A percentile compares a stretch with the other conserved stretches of the same genome.
These are phyloP conservation scores for Falco rusticolus DNA, from an alignment of 2,797 vertebrate species.

Conservation along the genomic window DNA sequence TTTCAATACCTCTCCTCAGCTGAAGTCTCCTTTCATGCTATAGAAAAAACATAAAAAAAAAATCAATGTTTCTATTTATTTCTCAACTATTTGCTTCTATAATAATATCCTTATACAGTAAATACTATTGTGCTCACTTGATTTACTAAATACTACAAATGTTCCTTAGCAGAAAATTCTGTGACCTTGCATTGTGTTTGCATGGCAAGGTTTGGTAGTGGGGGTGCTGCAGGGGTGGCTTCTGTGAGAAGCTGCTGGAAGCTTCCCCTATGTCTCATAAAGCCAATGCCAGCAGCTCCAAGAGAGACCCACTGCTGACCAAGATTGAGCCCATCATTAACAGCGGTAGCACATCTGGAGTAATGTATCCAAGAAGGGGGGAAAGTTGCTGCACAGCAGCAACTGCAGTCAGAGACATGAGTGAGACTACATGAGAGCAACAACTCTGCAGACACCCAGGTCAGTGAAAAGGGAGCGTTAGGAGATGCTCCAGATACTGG, in stretches of 20 bases:
- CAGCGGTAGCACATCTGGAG: fast-evolving
- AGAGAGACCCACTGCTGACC: not conserved
- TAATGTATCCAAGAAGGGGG: not conserved
- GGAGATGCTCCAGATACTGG: fast-evolving
- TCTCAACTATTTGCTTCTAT: not conserved
- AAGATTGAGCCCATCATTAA: fast-evolving
- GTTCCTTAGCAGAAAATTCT: not conserved
- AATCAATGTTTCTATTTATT: not conserved
- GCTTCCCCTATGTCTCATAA: fast-evolving
- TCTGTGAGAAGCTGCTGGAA: not conserved
- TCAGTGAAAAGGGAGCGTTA: not conserved
- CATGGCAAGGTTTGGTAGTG: not conserved
- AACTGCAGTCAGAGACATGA: not conserved
- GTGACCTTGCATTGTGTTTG: not conserved
- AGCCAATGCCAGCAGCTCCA: not conserved
- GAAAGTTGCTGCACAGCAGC: fast-evolving
- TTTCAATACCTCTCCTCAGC: not conserved
- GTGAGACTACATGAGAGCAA: not conserved
- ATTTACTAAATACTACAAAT: not conserved
- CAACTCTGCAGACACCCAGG: not conserved
- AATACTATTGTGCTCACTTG: not conserved
- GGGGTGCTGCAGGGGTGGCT: fast-evolving
- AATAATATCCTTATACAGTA: not conserved
- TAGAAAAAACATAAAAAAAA: not conserved
- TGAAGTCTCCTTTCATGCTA: not conserved